A percentile compares a stretch with the other conserved stretches of the same genome.
Evolutionary conservation across 2,797 vertebrate species (phyloP).

Genomic region (Xerus rutilus): DNA sequence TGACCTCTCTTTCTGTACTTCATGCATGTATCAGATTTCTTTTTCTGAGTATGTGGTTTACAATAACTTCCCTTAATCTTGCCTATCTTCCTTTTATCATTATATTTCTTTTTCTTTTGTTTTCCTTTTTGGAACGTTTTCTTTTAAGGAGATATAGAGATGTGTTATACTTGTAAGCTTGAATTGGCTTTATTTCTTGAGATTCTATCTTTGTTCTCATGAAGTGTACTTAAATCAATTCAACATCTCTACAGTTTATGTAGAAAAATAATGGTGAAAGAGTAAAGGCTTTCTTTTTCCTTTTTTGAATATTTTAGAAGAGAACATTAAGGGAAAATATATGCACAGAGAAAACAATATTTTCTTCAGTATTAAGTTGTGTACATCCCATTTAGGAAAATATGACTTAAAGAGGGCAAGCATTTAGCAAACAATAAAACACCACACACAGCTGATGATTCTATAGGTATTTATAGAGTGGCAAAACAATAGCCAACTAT

Average conservation of each 20-base stretch:
- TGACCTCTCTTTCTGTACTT: not conserved
- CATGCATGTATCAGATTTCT: not conserved
- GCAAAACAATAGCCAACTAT: not conserved
- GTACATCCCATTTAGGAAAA: conserved; percentile 9
- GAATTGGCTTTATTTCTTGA: conserved; percentile 14
- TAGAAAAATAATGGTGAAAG: not conserved
- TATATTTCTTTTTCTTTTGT: not conserved
- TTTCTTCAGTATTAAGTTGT: not conserved
- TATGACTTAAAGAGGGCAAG: not conserved
- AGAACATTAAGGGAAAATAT: not conserved
- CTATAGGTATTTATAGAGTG: not conserved
- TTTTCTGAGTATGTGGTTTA: not conserved
- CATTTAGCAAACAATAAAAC: conserved; percentile 38
- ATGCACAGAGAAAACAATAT: not conserved
- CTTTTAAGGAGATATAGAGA: not conserved
- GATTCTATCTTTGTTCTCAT: not conserved
- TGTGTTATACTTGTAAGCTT: not conserved
- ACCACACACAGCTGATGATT: conserved; percentile 24
- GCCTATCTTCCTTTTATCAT: not conserved
- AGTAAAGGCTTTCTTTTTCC: not conserved
- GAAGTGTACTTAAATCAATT: not conserved
- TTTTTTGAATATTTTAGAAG: conserved; percentile 41
- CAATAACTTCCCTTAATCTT: not conserved
- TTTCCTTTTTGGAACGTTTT: not conserved
- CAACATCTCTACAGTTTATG: not conserved